Evolutionary conservation across 2,797 vertebrate genomes (phyloP).

Genomic region (Pseudochromis fuscus): DNA sequence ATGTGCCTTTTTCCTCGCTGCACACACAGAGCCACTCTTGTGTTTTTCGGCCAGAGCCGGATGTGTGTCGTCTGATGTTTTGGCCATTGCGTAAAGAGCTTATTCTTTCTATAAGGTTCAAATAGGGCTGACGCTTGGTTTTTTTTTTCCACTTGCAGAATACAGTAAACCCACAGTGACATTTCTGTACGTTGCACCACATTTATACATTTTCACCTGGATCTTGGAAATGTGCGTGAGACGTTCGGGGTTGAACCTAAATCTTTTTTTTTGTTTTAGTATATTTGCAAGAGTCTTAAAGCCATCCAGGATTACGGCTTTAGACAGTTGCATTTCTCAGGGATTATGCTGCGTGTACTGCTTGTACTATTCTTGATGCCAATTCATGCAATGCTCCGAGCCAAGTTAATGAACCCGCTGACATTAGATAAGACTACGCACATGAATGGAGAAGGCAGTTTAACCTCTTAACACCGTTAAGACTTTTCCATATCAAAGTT

Average conservation of each 20-base stretch:
- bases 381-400: conserved; percentile 46
- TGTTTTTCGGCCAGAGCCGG: conserved; percentile 20
- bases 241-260: conserved; percentile 20
- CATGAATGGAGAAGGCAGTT: neutral
- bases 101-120: conserved; percentile 2
- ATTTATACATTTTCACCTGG: conserved; percentile 16
- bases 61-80: conserved; percentile 43
- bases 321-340: conserved; percentile 61
- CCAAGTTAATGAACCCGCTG: conserved; percentile 61
- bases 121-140: neutral
- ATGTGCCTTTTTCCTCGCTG: conserved; percentile 50
- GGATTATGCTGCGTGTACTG: conserved; percentile 66
- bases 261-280: conserved; percentile 39
- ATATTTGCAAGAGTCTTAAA: conserved; percentile 62
- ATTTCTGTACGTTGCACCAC: no score
- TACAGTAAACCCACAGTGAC: neutral
- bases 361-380: conserved; percentile 50
- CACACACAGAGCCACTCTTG: conserved; percentile 55
- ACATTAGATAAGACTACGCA: conserved; percentile 48
- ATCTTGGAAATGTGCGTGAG: conserved; percentile 18
- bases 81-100: conserved; percentile 9
- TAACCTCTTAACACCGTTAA: conserved; percentile 16
- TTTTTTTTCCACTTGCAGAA: neutral
- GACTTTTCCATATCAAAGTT: no score
- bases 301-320: conserved; percentile 66